Evolutionary conservation across 2,888 invertebrate genomes (phyloP).

Genomic region (Linyphia triangularis): DNA sequence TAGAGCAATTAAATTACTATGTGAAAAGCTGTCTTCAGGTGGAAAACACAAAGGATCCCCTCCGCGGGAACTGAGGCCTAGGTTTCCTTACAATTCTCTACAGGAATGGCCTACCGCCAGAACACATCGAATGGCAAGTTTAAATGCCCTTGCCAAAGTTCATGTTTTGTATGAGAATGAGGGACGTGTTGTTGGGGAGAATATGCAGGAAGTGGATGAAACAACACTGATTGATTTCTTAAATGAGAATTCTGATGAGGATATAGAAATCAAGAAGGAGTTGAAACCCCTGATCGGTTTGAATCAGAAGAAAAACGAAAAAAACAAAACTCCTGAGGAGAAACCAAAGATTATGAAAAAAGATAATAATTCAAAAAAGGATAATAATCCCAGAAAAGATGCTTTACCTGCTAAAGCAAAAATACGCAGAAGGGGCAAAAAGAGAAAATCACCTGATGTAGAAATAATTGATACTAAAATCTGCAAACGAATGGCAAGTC

Average conservation of each 20-base stretch:
- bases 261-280: constrained; percentile 37
- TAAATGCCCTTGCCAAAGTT: constrained; percentile 93
- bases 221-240: constrained; percentile 59
- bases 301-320: constrained; percentile 6
- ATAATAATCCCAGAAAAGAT: constrained; percentile 32
- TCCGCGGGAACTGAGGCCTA: constrained; percentile 63
- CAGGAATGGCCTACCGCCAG: constrained; percentile 74
- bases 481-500: constrained; percentile 91
- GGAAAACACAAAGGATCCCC: constrained; percentile 32
- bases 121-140: constrained; percentile 87
- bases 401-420: constrained; percentile 12
- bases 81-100: constrained; percentile 67
- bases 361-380: no score
- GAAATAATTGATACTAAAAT: constrained; percentile 76
- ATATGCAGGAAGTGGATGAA: constrained; percentile 65
- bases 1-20: constrained; percentile 66
- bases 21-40: constrained; percentile 55
- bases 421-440: constrained; percentile 77
- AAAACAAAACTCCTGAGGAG: constrained; percentile 16
- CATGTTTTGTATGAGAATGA: constrained; percentile 95
- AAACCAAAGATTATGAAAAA: constrained; percentile 44
- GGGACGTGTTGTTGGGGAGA: constrained; percentile 76
- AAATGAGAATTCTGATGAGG: constrained; percentile 51
- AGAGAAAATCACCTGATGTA: constrained; percentile 70
- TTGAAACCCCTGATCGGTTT: constrained; percentile 9